Base-by-base conservation (phyloP, 2,797 vertebrate species). In the Arrhamphus sclerolepis region DNA sequence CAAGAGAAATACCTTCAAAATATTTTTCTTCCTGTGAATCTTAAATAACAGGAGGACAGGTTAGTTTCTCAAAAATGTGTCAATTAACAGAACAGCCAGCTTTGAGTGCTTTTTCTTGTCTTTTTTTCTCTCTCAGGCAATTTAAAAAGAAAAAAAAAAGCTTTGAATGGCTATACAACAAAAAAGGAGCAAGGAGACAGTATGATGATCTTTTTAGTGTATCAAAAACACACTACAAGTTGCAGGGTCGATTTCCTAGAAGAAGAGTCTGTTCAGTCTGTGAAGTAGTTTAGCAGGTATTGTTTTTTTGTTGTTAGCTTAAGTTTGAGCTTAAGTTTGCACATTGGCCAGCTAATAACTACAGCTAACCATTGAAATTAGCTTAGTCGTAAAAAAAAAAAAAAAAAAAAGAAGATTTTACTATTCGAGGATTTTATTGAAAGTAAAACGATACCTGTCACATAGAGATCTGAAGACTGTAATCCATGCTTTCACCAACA, bases 21-120 rank as follows among this genome's bases (percentile, higher is more conserved):
- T 73, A 72, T 79, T 86, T 22, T 81, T 79, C 69, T 72, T 79
- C 59, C 47, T 78, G 85, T 80, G 83, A 82, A 87, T 88, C 75
- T 56, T 82, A n/a, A n/a, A n/a, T n/a, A n/a, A n/a, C n/a, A n/a
- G n/a, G n/a, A n/a, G n/a, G n/a, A n/a, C n/a, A n/a, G n/a, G n/a
- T n/a, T n/a, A n/a, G n/a, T n/a, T n/a, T 78, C 66, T 77, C 66
- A 43, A 63, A 81, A 78, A 83, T 8, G 59, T 60, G 68, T 88
- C 59, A 75, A 80, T 88, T 80, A 86, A 86, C 72, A 73, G 65
- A 58, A 47, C 67, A 75, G 61, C 69, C 62, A 44, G 69, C 46
- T 72, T 83, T 65, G 77, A 86, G 59, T 46, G 63, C 83, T 80
- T 81, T 62, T 62, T 66, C 53, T 64, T 31, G 69, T 76, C 43